A percentile compares a stretch with the other conserved stretches of the same genome.
Evolutionary conservation across 2,113 vertebrate species (phyloP).

Genomic region (Saguinus midas): DNA sequence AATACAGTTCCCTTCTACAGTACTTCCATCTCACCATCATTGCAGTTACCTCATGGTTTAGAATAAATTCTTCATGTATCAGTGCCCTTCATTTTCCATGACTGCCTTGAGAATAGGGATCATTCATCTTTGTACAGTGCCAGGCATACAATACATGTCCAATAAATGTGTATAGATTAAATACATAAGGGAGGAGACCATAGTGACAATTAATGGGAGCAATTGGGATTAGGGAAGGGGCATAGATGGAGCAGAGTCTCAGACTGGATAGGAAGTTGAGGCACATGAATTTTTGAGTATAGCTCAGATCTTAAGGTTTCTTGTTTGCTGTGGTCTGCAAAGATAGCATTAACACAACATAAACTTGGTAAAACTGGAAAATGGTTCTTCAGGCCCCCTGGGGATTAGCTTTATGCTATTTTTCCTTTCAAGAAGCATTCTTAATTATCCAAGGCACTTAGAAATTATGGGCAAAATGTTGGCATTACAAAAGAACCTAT

Average conservation of each 20-base stretch:
- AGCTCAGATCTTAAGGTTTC: background rate
- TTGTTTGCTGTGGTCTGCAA: background rate
- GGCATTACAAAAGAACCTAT: slow-evolving; percentile 36
- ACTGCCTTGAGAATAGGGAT: background rate
- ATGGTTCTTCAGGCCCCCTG: background rate
- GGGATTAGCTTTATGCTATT: slow-evolving; percentile 31
- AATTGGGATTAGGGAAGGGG: background rate
- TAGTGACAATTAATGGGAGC: background rate
- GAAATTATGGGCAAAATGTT: slow-evolving; percentile 45
- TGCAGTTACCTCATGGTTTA: background rate
- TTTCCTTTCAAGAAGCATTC: slow-evolving; percentile 35
- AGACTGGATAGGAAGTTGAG: background rate
- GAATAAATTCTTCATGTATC: background rate
- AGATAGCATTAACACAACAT: background rate
- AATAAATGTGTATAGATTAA: background rate
- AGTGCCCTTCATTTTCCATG: background rate
- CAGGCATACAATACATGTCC: background rate
- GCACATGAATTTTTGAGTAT: background rate
- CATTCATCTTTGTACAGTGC: background rate
- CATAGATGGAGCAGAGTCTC: background rate
- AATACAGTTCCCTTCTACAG: background rate
- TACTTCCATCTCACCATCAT: background rate
- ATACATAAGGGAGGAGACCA: background rate
- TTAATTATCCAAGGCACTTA: slow-evolving; percentile 24
- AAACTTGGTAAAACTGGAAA: slow-evolving; percentile 46